Evolutionary conservation across 2,797 vertebrate genomes (phyloP).

Genomic region (Poecilia gillii): DNA sequence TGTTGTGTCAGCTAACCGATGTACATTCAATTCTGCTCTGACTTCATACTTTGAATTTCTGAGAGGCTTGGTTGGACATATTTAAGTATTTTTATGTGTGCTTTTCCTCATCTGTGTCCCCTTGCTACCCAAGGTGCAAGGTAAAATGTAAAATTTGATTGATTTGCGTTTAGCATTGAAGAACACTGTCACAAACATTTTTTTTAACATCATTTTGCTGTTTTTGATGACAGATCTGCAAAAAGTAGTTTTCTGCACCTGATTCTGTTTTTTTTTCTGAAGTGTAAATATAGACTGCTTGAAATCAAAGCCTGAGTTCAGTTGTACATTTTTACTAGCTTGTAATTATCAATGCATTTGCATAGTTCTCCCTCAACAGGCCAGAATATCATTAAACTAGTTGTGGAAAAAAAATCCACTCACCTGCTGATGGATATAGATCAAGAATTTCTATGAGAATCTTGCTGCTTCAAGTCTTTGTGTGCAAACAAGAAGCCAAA

Average conservation of each 20-base stretch:
- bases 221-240: background rate
- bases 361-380: background rate
- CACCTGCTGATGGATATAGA: background rate
- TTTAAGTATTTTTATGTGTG: background rate
- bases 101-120: background rate
- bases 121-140: background rate
- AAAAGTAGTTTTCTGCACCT: background rate
- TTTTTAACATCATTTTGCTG: background rate
- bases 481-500: slow-evolving; percentile 1
- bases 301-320: background rate
- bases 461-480: background rate
- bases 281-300: slow-evolving; percentile 9
- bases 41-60: slow-evolving; percentile 18
- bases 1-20: slow-evolving; percentile 13
- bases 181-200: background rate
- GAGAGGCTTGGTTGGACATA: background rate
- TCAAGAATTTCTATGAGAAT: background rate
- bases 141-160: background rate
- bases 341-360: background rate
- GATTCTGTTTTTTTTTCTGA: background rate
- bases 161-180: background rate
- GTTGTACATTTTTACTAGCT: background rate
- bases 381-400: background rate
- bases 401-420: background rate
- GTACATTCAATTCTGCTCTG: slow-evolving; percentile 31